These are phyloP conservation scores for Coecobrya sp. DNA, from an alignment of 2,888 invertebrate genomes.

Conservation along the genomic window DNA sequence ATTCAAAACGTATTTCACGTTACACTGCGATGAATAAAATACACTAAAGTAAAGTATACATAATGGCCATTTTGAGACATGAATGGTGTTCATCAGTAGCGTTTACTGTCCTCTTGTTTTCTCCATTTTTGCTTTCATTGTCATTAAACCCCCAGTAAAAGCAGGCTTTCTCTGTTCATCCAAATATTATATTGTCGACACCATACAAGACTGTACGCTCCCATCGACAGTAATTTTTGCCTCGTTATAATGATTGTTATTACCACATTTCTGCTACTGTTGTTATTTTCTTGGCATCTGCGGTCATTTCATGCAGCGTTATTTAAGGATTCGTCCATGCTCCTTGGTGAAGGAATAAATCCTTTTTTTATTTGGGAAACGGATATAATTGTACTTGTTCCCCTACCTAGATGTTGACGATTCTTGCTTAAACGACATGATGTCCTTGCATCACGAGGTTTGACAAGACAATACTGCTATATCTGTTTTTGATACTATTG, in stretches of 20 bases:
- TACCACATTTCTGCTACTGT: conserved; percentile 8
- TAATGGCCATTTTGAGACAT: neutral
- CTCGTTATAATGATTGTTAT: conserved; percentile 33
- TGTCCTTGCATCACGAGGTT: too few relatives aligned
- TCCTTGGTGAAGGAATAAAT: neutral
- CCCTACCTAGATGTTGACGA: too few relatives aligned
- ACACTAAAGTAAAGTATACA: too few relatives aligned
- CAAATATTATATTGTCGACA: neutral
- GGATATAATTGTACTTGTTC: too few relatives aligned
- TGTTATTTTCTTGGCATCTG: neutral
- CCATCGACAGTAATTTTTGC: neutral
- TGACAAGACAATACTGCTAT: too few relatives aligned
- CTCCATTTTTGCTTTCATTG: neutral
- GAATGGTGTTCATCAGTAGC: neutral
- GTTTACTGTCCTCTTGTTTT: neutral
- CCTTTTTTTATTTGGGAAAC: neutral
- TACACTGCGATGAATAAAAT: too few relatives aligned
- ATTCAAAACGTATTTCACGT: too few relatives aligned
- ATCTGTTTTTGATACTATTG: too few relatives aligned
- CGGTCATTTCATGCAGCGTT: neutral
- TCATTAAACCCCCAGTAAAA: neutral
- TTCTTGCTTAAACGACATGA: too few relatives aligned
- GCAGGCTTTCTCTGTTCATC: neutral
- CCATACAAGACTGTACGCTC: neutral
- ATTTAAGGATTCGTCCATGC: neutral